Evolutionary conservation across 2,888 invertebrate species (phyloP).

Genomic region (Axea sp.): DNA sequence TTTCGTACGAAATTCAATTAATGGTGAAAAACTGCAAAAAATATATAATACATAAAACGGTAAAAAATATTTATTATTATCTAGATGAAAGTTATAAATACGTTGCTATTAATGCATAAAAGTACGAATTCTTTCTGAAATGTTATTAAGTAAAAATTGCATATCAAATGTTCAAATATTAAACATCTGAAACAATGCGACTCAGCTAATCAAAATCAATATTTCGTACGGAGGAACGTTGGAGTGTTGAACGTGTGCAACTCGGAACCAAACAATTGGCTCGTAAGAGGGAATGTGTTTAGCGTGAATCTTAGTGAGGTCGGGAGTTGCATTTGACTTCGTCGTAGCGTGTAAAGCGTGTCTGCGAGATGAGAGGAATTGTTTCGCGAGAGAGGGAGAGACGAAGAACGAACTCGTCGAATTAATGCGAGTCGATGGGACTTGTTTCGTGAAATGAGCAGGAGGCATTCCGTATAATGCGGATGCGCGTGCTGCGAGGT

Average conservation of each 20-base stretch:
- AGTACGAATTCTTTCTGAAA: too few relatives aligned
- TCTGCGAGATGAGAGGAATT: slow-evolving; percentile 42
- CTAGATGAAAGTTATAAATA: too few relatives aligned
- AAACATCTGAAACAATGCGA: too few relatives aligned
- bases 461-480: slow-evolving; percentile 45
- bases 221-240: too few relatives aligned
- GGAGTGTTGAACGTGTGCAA: slow-evolving; percentile 14
- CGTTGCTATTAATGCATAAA: too few relatives aligned
- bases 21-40: too few relatives aligned
- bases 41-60: too few relatives aligned
- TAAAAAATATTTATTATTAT: too few relatives aligned
- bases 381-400: slow-evolving; percentile 27
- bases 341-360: slow-evolving; percentile 23
- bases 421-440: slow-evolving; percentile 65
- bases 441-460: slow-evolving; percentile 64
- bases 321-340: slow-evolving; percentile 36
- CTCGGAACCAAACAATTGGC: slow-evolving; percentile 42
- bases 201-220: slow-evolving; percentile 30
- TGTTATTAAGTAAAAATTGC: too few relatives aligned
- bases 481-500: slow-evolving; percentile 57
- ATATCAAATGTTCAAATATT: too few relatives aligned
- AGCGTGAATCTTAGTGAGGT: slow-evolving; percentile 48
- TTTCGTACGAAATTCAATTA: too few relatives aligned
- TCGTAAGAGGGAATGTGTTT: slow-evolving; percentile 23
- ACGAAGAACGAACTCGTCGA: slow-evolving; percentile 37